phyloP scores from a whole-genome alignment of 2,113 vertebrate genomes.

The Halichoerus grypus region DNA sequence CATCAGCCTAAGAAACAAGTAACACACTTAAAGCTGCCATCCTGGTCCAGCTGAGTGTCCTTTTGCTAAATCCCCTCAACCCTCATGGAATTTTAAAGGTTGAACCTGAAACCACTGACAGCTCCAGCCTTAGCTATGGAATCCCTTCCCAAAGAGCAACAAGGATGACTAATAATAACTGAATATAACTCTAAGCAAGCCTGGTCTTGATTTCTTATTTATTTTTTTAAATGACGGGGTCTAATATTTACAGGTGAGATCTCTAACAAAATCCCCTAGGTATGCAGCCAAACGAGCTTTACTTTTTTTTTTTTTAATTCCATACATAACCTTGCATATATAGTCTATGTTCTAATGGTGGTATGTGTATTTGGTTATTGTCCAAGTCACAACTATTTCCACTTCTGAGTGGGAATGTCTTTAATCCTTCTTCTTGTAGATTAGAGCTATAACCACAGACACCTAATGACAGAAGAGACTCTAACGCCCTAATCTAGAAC shows the following conservation, averaged over 20 bases:
- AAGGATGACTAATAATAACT: slow-evolving; percentile 55
- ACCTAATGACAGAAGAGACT: neutral
- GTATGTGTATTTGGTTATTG: neutral
- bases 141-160: slow-evolving; percentile 60
- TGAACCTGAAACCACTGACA: slow-evolving; percentile 73
- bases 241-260: slow-evolving; percentile 58
- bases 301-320: neutral
- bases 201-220: neutral
- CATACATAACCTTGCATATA: neutral
- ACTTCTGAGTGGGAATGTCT: neutral
- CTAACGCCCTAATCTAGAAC: neutral
- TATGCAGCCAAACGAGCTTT: slow-evolving; percentile 3
- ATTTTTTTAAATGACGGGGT: slow-evolving; percentile 43
- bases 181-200: slow-evolving; percentile 19
- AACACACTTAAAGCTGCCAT: slow-evolving; percentile 55
- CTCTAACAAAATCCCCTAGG: slow-evolving; percentile 22
- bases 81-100: slow-evolving; percentile 57
- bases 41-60: neutral
- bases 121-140: neutral
- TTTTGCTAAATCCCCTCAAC: slow-evolving; percentile 48
- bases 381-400: slow-evolving; percentile 42
- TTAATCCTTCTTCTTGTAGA: slow-evolving; percentile 11
- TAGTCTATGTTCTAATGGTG: neutral
- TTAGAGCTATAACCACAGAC: neutral
- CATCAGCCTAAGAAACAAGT: slow-evolving; percentile 62